These are phyloP conservation scores for Aphaenogaster ashmeadi DNA, from an alignment of 1,140 invertebrate species.

Conservation along the genomic window DNA sequence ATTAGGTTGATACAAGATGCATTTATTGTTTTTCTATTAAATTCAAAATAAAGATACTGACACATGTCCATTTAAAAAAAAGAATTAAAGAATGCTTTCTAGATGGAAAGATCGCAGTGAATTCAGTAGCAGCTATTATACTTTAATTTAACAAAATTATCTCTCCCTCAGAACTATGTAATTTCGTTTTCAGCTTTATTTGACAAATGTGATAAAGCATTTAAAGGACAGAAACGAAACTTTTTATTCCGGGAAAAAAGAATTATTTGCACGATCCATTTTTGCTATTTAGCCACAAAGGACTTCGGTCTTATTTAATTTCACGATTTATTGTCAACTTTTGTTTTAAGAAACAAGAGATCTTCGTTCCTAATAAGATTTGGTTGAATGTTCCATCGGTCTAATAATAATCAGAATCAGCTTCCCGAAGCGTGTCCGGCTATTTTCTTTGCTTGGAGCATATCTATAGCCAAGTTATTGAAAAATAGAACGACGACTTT, in stretches of 20 bases:
- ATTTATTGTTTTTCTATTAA: neutral
- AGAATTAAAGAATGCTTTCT: neutral
- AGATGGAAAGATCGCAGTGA: neutral
- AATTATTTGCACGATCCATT: neutral
- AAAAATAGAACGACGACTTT: neutral
- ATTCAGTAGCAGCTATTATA: neutral
- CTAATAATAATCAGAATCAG: constrained; percentile 18
- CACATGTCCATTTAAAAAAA: neutral
- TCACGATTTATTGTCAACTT: neutral
- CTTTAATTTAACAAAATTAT: neutral
- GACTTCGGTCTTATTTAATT: neutral
- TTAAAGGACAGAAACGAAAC: neutral
- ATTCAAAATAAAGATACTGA: neutral
- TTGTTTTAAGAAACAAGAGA: neutral
- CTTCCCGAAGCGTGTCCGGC: neutral
- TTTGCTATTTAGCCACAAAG: constrained; percentile 7
- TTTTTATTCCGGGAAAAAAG: neutral
- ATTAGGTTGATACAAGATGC: neutral
- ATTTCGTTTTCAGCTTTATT: neutral
- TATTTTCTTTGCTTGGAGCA: neutral
- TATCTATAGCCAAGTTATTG: neutral
- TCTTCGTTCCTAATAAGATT: constrained; percentile 3
- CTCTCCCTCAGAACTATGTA: neutral
- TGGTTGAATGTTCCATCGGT: neutral
- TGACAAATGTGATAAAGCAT: neutral